Base-by-base conservation (phyloP, 2,113 vertebrate genomes). In the Datnioides undecimradiatus region DNA sequence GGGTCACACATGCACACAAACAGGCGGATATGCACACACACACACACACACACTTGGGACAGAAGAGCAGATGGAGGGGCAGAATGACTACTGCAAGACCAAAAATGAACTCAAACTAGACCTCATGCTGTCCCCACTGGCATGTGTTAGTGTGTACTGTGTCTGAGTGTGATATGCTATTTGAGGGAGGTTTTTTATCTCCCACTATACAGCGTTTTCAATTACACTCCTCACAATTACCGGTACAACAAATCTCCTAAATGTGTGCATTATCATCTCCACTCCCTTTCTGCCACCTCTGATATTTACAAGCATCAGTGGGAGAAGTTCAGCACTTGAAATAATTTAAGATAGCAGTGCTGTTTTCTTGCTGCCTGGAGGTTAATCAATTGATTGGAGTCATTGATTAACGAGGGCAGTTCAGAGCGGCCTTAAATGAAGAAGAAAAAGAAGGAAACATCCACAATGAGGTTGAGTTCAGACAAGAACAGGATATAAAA, bases 61-160 rank as follows among this genome's bases (percentile, higher is more conserved):
- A 66, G 27, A 21, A 68, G 73, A 91, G 59, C 88, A 93, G 89
- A 91, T 84, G 89, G 88, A 88, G 49, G 67, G 80, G 46, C 83
- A 81, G 83, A 87, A 67, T 54, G 73, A 69, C 62, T 49, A 82
- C 73, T 84, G 76, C 73, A 82, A 85, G 87, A 85, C 85, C 55
- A 85, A 87, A 84, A 74, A 80, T 79, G 63, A 82, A 70, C 77
- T 78, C 74, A 62, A 70, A 68, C 72, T 65, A 74, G 64, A 84
- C 73, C 68, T 55, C 34, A 51, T 76, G 80, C 65, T 90, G 77
- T 83, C 48, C 64, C 57, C 78, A 71, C 82, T 79, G 84, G 72
- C 63, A 66, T 75, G 52, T 71, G 51, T 73, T 46, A 21, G 51
- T 77, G 31, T 73, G 25, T 72, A 34, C 68, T 62, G 40, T 71